Evolutionary conservation across 1,140 invertebrate species (phyloP), one percentile per base, ranked within the genome.

Genomic region (Monomorium pharaonis): DNA sequence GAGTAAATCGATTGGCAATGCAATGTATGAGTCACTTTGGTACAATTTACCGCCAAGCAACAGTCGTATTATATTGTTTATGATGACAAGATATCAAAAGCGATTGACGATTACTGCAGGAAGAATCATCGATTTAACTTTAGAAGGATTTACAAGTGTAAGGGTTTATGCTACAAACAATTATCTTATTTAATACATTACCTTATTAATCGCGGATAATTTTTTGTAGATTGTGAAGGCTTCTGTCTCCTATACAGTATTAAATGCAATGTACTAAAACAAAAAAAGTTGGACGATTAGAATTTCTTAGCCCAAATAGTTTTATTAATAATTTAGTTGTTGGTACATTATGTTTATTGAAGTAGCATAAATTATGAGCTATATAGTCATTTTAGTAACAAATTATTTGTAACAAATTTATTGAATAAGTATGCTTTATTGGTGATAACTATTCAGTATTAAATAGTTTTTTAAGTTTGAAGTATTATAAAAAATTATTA

Each of bases 41-140:
- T 91, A 91, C 2, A 10, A 84, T 14, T 6, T 90, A 3, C 12
- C 74, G 1, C 62, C 86, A 10, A 65, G 14, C 10, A 58, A 90
- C 0, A 83, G 54, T 75, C 74, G 76, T 7, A 7, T 81, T n/a
- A 54, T 91, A 42, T 9, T 86, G 18, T 75, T 91, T 30, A 51
- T 91, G 24, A 86, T 91, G 12, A 10, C 80, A 18, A 88, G 88
- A 77, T 88, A 77, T 7, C 89, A 91, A 44, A 88, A 76, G 44
- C 58, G 30, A n/a, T 77, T 89, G 33, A 88, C 78, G 12, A 83
- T 91, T n/a, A 88, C 88, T 2, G 78, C 85, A 37, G 89, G 89
- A 54, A 86, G 83, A 84, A 24, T 90, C 51, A 56, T 78, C 1
- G 67, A 88, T 24, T 58, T 90, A 18, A 90, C 88, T 21, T 70